A percentile compares a stretch with the other conserved stretches of the same genome.
phyloP scores from a whole-genome alignment of 1,140 invertebrate genomes.

The Muscidifurax raptorellus region DNA sequence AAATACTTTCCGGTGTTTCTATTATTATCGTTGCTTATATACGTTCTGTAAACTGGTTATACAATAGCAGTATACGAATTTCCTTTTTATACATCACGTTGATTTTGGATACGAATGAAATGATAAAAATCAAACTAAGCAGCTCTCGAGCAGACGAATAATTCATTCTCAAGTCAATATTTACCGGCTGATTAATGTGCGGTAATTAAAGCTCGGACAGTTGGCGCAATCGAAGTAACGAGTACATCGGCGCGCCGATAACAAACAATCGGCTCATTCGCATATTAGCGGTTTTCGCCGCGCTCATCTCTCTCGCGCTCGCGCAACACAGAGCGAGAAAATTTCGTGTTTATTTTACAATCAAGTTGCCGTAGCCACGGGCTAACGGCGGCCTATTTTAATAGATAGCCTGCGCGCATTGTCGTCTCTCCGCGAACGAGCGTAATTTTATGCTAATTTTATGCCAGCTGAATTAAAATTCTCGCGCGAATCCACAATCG shows the following conservation, averaged over 20 bases:
- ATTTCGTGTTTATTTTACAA: conserved; percentile 17
- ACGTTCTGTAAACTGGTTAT: too few species aligned
- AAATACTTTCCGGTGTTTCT: not conserved
- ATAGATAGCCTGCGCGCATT: not conserved
- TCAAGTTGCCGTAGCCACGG: not conserved
- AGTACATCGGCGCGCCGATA: not conserved
- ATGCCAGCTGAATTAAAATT: conserved; percentile 5
- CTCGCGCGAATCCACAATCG: not conserved
- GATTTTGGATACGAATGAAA: not conserved
- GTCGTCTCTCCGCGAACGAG: not conserved
- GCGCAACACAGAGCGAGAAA: not conserved
- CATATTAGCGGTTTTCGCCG: not conserved
- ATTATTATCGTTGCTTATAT: not conserved
- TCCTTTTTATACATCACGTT: too few species aligned
- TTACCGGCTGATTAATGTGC: not conserved
- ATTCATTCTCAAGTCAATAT: conserved; percentile 1
- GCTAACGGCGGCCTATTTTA: not conserved
- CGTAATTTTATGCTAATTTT: conserved; percentile 16
- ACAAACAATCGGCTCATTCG: conserved; percentile 3
- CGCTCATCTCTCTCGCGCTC: not conserved
- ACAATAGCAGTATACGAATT: too few species aligned
- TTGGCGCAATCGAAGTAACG: not conserved
- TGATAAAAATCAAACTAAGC: not conserved
- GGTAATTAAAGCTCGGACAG: not conserved
- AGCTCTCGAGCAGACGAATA: not conserved